Percentiles rank a stretch among this genome's conserved stretches.
Evolutionary conservation across 2,888 invertebrate genomes (phyloP).

Genomic region (Pandemis heparana): DNA sequence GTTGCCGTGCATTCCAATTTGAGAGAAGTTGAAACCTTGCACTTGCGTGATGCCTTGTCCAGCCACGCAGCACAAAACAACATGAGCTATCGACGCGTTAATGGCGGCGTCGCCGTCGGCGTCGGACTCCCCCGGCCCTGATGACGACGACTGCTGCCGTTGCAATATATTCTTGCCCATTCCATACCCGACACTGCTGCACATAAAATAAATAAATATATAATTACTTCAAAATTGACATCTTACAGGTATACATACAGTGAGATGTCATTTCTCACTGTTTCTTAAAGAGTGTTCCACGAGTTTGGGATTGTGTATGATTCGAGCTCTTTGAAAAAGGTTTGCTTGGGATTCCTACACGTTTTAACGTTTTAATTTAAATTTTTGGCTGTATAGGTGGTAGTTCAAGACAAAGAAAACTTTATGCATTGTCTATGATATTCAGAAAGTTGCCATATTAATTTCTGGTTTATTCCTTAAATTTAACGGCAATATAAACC

Average conservation of each 20-base stretch:
- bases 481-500: not conserved
- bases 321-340: not conserved
- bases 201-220: not conserved
- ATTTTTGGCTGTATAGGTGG: not conserved
- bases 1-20: constrained; percentile 37
- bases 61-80: constrained; percentile 35
- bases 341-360: not conserved
- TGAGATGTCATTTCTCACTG: not conserved
- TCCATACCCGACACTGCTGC: not conserved
- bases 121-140: constrained; percentile 6
- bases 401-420: not conserved
- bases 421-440: not conserved
- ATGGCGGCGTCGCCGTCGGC: constrained; percentile 9
- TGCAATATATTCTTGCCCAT: not conserved
- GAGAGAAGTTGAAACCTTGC: constrained; percentile 32
- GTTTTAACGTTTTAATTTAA: not conserved
- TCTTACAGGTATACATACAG: not conserved
- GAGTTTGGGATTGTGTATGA: not conserved
- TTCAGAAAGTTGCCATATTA: not conserved
- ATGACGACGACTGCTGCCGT: not conserved
- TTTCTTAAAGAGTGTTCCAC: not conserved
- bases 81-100: constrained; percentile 37
- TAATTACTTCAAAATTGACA: not conserved
- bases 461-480: not conserved
- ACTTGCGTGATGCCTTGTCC: constrained; percentile 33